These are phyloP conservation scores for Alcedo atthis DNA, from an alignment of 2,797 vertebrate species.

Conservation along the genomic window DNA sequence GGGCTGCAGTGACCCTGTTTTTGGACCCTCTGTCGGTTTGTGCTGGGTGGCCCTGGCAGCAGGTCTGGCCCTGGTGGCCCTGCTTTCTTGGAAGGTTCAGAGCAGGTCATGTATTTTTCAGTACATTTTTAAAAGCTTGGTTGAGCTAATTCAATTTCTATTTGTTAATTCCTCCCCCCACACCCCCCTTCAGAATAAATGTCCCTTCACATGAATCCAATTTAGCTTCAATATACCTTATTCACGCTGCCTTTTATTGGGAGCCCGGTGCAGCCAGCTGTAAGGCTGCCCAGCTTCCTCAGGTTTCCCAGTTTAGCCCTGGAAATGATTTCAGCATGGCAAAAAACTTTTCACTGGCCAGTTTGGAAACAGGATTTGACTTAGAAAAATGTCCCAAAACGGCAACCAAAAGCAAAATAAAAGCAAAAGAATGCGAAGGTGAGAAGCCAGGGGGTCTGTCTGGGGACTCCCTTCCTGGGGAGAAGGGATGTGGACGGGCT, in stretches of 20 bases:
- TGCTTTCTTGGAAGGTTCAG: conserved; percentile 72
- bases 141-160: conserved; percentile 81
- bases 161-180: conserved; percentile 78
- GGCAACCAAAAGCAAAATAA: conserved; percentile 61
- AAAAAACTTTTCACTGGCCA: conserved; percentile 77
- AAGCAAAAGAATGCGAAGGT: not conserved
- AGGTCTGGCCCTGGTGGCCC: not conserved
- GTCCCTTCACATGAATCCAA: conserved; percentile 80
- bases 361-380: conserved; percentile 74
- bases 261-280: conserved; percentile 79
- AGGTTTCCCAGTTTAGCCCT: conserved; percentile 81
- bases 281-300: conserved; percentile 79
- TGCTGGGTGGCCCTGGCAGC: not conserved
- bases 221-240: conserved; percentile 85
- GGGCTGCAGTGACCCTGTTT: conserved; percentile 12
- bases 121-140: conserved; percentile 75
- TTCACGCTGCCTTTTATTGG: conserved; percentile 83
- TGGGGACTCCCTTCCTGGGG: not conserved
- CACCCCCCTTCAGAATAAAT: conserved; percentile 74
- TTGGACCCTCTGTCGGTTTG: not conserved
- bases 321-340: conserved; percentile 84
- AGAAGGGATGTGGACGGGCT: conserved; percentile 21
- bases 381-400: conserved; percentile 74
- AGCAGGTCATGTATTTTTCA: conserved; percentile 74
- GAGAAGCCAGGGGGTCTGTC: not conserved